Conservation (phyloP, 2,888 invertebrate species). For the Hydroisotoma schaefferi region DNA sequence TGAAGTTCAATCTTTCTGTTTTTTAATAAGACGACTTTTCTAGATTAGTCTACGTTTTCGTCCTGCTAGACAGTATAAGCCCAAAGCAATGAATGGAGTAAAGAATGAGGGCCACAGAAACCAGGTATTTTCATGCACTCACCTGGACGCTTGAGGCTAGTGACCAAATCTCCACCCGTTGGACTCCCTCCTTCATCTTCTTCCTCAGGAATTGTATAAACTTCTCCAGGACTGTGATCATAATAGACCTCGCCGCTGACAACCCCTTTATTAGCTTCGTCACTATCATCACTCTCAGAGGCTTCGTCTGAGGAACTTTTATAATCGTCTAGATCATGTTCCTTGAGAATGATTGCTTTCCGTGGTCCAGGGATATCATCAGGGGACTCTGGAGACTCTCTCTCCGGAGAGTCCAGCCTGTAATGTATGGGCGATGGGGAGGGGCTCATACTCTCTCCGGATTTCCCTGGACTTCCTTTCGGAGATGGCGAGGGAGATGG, state of each 20-base stretch:
- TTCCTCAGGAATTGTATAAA: constrained; percentile 57
- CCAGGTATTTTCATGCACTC: constrained; percentile 35
- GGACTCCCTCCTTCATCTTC: constrained; percentile 55
- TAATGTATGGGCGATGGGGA: constrained; percentile 33
- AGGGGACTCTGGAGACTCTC: constrained; percentile 43
- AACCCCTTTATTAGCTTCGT: constrained; percentile 39
- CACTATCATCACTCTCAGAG: constrained; percentile 42
- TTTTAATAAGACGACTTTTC: too few species aligned
- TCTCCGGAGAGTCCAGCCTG: constrained; percentile 22
- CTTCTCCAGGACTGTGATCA: constrained; percentile 55
- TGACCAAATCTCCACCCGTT: constrained; percentile 54
- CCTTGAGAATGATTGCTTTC: constrained; percentile 47
- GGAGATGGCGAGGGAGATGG: constrained; percentile 42
- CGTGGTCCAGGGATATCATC: constrained; percentile 45
- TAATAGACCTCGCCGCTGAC: constrained; percentile 49
- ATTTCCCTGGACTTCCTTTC: constrained; percentile 27
- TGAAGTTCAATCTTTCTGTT: too few species aligned
- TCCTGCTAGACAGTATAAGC: constrained; percentile 40
- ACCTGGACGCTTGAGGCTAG: constrained; percentile 51
- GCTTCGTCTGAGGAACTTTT: constrained; percentile 48
- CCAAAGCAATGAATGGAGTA: too few species aligned
- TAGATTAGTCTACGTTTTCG: constrained; percentile 22
- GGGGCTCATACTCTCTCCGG: constrained; percentile 37
- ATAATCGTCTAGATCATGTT: constrained; percentile 48
- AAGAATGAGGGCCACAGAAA: constrained; percentile 40